Evolutionary conservation across 2,797 vertebrate genomes (phyloP), one percentile per base, ranked within the genome.

Genomic region (Leptoclinus maculatus): DNA sequence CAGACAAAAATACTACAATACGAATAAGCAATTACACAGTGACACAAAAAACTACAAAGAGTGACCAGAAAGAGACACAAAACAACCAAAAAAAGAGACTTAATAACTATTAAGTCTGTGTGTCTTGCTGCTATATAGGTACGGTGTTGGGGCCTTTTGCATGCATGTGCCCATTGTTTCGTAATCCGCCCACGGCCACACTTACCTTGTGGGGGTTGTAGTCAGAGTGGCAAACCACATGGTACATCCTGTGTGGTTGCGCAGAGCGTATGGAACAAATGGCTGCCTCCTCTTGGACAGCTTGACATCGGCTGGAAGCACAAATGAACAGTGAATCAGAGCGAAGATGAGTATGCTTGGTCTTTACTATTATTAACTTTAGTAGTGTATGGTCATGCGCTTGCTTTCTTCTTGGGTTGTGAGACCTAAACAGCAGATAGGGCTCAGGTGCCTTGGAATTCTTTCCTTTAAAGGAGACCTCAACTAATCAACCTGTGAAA

Each of bases 191-290:
- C 34, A 51, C 6, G 21, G 23, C 10, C 8, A 7, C 34, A 76
- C 93, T 91, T 90, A 99, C 98, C 98, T 96, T n/a, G 98, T 99
- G 1, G 98, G 98, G 0, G 97, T 99, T 3, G 97, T 99, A 11
- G 98, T 99, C 54, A 99, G 91, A 1, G 97, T 98, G 70, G 98
- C 97, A 67, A 99, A 99, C 96, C 96, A 98, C 83, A 99, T 92
- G 4, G 98, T 99, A 47, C 98, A 99, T 0, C 98, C 98, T 0
- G 98, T 99, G 83, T 98, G 97, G 84, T 99, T 99, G n/a, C 97
- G 93, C 53, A 99, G 94, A 16, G 98, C 97, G 25, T 97, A 99
- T 0, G 98, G 98, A 21, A 99, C 94, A 12, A 99, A 99, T 0
- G 98, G 98, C 87, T 98, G 97, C 80, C 98, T 94, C 80, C 97